A percentile compares a stretch with the other conserved stretches of the same genome.
phyloP scores from a whole-genome alignment of 2,888 invertebrate genomes.

The Himalopsyche japonica region DNA sequence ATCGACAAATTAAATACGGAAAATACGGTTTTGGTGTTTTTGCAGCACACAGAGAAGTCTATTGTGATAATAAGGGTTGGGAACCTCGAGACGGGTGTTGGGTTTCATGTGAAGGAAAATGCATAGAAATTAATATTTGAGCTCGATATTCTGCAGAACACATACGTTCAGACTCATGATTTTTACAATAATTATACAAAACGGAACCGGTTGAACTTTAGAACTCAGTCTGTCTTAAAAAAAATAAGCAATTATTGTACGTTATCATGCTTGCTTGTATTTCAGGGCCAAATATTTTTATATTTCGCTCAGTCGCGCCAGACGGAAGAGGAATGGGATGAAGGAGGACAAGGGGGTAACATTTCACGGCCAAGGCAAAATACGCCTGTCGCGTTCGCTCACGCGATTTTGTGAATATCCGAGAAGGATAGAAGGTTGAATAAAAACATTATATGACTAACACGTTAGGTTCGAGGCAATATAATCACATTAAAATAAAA shows the following conservation, averaged over 20 bases:
- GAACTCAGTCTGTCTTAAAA: not conserved
- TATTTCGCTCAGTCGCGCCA: not conserved
- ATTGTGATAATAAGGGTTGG: too few relatives aligned
- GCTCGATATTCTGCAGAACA: too few relatives aligned
- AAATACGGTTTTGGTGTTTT: too few relatives aligned
- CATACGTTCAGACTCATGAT: too few relatives aligned
- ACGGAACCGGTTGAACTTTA: not conserved
- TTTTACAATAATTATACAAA: not conserved
- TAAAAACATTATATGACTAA: not conserved
- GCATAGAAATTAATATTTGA: too few relatives aligned
- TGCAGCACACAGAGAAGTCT: too few relatives aligned
- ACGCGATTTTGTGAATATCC: not conserved
- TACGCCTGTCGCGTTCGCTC: not conserved
- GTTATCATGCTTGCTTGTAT: not conserved
- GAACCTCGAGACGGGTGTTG: too few relatives aligned
- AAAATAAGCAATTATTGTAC: not conserved
- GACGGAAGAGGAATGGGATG: not conserved
- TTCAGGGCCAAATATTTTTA: not conserved
- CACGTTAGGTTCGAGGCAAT: not conserved
- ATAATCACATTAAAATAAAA: not conserved
- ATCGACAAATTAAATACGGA: too few relatives aligned
- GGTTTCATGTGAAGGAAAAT: too few relatives aligned
- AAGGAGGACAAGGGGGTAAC: constrained; percentile 12
- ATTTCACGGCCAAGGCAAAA: constrained; percentile 33
- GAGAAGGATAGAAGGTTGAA: not conserved